phyloP scores from a whole-genome alignment of 2,888 invertebrate genomes.

The Torymus auratus region DNA sequence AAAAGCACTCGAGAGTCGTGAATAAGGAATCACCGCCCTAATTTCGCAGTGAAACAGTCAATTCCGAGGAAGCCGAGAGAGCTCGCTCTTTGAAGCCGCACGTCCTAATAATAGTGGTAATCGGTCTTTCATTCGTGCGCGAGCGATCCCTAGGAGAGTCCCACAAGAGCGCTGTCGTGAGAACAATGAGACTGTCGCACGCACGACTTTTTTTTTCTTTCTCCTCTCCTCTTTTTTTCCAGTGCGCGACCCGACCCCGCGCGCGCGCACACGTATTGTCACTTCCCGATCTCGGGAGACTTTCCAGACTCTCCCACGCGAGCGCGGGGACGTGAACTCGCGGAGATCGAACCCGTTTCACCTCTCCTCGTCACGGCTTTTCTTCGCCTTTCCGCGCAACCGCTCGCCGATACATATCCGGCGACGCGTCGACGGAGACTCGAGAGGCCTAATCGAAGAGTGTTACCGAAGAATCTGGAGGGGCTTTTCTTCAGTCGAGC shows the following conservation, averaged over 20 bases:
- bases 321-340: slow-evolving; percentile 54
- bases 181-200: slow-evolving; percentile 61
- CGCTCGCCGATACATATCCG: slow-evolving; percentile 65
- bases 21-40: slow-evolving; percentile 44
- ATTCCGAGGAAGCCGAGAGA: slow-evolving; percentile 42
- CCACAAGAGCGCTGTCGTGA: slow-evolving; percentile 29
- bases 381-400: slow-evolving; percentile 41
- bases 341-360: slow-evolving; percentile 69
- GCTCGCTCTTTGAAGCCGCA: slow-evolving; percentile 15
- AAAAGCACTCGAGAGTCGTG: slow-evolving; percentile 8
- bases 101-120: slow-evolving; percentile 54
- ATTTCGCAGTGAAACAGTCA: slow-evolving; percentile 50
- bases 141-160: slow-evolving; percentile 45
- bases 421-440: neutral
- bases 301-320: slow-evolving; percentile 71
- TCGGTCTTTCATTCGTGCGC: slow-evolving; percentile 53
- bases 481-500: neutral
- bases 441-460: neutral
- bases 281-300: slow-evolving; percentile 60
- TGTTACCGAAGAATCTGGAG: neutral
- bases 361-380: slow-evolving; percentile 56
- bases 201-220: slow-evolving; percentile 59
- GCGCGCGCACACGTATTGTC: slow-evolving; percentile 59
- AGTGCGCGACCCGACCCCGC: slow-evolving; percentile 14
- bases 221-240: slow-evolving; percentile 49